A percentile compares a stretch with the other conserved stretches of the same genome.
Evolutionary conservation across 1,140 invertebrate genomes (phyloP).

Genomic region (Heliconius eleuchia): DNA sequence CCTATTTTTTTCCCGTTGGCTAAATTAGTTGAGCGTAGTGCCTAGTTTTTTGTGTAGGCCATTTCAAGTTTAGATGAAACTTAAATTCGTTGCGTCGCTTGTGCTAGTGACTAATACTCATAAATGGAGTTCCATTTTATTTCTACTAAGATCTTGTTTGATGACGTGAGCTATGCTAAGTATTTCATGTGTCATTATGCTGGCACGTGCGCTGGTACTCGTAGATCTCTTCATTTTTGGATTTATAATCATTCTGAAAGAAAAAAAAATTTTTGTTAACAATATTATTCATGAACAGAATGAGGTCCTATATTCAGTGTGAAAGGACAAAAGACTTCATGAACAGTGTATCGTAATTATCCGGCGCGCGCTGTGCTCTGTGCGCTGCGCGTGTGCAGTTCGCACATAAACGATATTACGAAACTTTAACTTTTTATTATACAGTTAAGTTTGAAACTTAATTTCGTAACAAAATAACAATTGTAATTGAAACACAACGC

Average conservation of each 20-base stretch:
- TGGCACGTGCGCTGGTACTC: not conserved
- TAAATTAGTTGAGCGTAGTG: conserved; percentile 3
- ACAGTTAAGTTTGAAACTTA: no score
- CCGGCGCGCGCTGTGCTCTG: not conserved
- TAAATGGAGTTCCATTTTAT: not conserved
- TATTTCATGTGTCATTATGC: no score
- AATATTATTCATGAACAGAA: no score
- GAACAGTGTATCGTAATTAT: not conserved
- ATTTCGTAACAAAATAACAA: no score
- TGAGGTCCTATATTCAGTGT: not conserved
- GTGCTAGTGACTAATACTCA: not conserved
- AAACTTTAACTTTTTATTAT: not conserved
- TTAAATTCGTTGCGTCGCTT: not conserved
- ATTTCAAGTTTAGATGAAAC: conserved; percentile 2
- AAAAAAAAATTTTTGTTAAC: not conserved
- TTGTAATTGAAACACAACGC: no score
- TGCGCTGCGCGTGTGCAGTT: no score
- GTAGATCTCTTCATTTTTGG: not conserved
- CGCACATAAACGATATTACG: not conserved
- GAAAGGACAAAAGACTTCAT: not conserved
- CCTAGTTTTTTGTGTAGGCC: conserved; percentile 17
- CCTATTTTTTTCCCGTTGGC: not conserved
- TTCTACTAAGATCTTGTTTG: not conserved
- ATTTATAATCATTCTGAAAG: not conserved
- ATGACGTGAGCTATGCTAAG: no score